Percentiles rank a stretch among this genome's conserved stretches.
phyloP scores from a whole-genome alignment of 2,888 invertebrate genomes.

The Polyommatus icarus region DNA sequence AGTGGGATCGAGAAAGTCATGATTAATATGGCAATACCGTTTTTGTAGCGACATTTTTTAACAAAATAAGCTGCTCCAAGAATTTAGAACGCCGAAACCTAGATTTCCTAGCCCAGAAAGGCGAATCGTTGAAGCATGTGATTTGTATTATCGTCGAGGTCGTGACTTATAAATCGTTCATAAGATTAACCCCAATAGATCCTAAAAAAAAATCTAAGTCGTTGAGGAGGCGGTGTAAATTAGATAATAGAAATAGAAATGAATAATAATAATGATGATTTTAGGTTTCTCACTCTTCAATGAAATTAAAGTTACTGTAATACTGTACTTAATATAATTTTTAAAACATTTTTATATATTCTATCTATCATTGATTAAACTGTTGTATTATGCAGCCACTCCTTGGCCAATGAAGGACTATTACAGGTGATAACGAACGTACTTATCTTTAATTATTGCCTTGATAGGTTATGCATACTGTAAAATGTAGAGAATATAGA shows the following conservation, averaged over 20 bases:
- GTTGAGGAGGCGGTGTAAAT: neutral
- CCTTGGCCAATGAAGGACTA: too few species aligned
- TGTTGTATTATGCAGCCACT: too few species aligned
- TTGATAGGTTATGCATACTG: neutral
- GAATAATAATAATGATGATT: neutral
- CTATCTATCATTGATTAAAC: too few species aligned
- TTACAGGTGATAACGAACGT: too few species aligned
- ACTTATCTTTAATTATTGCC: too few species aligned
- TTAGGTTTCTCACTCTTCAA: neutral
- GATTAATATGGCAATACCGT: neutral
- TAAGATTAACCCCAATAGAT: neutral
- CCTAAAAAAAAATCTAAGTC: neutral
- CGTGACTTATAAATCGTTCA: neutral
- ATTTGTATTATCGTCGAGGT: neutral
- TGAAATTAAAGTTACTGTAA: neutral
- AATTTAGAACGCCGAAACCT: neutral
- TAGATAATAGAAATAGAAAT: too few species aligned
- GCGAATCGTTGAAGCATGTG: neutral
- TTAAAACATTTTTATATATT: too few species aligned
- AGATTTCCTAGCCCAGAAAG: conserved; percentile 4
- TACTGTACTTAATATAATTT: too few species aligned
- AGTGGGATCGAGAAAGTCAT: conserved; percentile 17
- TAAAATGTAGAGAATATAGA: too few species aligned
- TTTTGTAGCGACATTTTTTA: conserved; percentile 6
- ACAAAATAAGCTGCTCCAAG: neutral